Percentiles rank a stretch among this genome's conserved stretches.
Evolutionary conservation across 2,113 vertebrate species (phyloP).

Genomic region (Prietella phreatophila): DNA sequence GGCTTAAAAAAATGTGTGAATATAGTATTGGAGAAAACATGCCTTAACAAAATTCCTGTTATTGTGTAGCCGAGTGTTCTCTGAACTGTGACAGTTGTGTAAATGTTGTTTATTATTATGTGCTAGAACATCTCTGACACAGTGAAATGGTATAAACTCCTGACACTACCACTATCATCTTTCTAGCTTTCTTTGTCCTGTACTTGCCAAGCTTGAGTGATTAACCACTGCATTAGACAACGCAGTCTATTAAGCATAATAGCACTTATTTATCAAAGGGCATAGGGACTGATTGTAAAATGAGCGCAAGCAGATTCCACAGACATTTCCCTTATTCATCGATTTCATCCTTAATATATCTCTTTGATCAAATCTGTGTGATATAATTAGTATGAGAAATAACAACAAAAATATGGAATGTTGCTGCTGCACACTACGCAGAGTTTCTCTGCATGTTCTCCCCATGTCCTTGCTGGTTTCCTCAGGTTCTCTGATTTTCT

Average conservation of each 20-base stretch:
- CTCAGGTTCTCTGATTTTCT: not conserved
- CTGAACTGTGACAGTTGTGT: not conserved
- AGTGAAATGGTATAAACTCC: not conserved
- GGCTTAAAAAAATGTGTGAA: not conserved
- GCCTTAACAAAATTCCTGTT: not conserved
- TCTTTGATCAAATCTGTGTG: not conserved
- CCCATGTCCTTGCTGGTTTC: not conserved
- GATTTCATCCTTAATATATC: not conserved
- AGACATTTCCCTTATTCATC: not conserved
- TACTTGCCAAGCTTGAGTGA: not conserved
- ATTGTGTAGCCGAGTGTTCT: not conserved
- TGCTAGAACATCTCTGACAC: not conserved
- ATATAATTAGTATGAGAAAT: not conserved
- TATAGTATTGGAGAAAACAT: not conserved
- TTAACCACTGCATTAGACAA: not conserved
- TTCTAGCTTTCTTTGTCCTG: not conserved
- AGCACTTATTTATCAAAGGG: not conserved
- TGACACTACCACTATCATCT: not conserved
- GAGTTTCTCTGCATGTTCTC: not conserved
- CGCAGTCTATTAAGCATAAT: not conserved
- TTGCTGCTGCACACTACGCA: not conserved
- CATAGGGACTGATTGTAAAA: not conserved
- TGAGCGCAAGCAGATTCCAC: not conserved
- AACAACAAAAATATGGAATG: not conserved
- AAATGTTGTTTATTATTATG: constrained; percentile 15